Conservation (phyloP, 2,797 vertebrate genomes). For the Gymnocypris eckloni region DNA sequence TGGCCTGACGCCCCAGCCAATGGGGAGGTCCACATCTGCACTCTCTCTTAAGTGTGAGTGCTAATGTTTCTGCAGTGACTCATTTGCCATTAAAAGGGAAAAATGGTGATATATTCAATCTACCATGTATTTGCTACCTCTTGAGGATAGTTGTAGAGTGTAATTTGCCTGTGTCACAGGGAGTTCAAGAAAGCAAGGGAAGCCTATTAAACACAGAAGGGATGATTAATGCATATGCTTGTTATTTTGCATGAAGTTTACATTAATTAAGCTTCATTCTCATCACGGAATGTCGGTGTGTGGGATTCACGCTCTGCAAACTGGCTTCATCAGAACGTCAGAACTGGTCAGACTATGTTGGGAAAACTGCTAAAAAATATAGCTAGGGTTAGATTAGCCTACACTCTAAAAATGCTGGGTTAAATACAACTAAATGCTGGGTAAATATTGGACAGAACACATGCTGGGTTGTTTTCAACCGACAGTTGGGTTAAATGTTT, state of each 20-base stretch:
- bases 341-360: neutral
- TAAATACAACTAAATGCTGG: too few species aligned
- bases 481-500: too few species aligned
- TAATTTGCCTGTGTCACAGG: constrained; percentile 14
- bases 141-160: constrained; percentile 14
- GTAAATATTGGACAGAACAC: too few species aligned
- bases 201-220: constrained; percentile 70
- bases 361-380: neutral
- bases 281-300: constrained; percentile 50
- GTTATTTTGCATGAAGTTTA: constrained; percentile 64
- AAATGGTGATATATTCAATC: constrained; percentile 22
- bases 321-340: neutral
- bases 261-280: constrained; percentile 72
- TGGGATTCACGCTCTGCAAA: constrained; percentile 64
- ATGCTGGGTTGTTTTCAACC: too few species aligned
- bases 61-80: constrained; percentile 20
- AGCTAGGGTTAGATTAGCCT: neutral
- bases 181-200: constrained; percentile 33
- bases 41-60: neutral
- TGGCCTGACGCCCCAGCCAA: constrained; percentile 4
- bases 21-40: constrained; percentile 37
- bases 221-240: constrained; percentile 72
- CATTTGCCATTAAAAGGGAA: constrained; percentile 16
- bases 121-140: constrained; percentile 29
- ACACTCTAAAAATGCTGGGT: too few species aligned